These are phyloP conservation scores for Druon quercuslanigerum DNA, from an alignment of 1,140 invertebrate species.

Conservation along the genomic window DNA sequence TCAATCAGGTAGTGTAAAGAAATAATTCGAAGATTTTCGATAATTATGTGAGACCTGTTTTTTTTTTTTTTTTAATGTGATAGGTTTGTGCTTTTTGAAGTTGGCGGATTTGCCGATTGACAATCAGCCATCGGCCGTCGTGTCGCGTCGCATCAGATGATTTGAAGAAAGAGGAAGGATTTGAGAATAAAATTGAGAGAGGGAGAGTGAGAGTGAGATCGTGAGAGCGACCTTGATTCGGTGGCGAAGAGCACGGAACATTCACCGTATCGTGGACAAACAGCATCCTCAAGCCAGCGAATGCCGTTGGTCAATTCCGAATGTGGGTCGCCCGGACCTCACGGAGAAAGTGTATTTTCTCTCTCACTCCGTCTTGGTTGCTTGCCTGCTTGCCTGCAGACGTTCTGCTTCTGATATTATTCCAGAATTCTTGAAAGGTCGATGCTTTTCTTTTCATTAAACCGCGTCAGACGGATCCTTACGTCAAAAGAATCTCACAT, in stretches of 20 bases:
- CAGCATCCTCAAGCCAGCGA: slow-evolving; percentile 56
- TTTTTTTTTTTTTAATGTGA: too few relatives aligned
- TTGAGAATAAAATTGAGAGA: slow-evolving; percentile 50
- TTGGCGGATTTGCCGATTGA: too few relatives aligned
- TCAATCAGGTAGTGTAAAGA: too few relatives aligned
- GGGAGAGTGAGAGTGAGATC: slow-evolving; percentile 55
- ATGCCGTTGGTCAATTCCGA: slow-evolving; percentile 53
- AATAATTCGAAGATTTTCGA: too few relatives aligned
- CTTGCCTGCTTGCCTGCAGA: background rate
- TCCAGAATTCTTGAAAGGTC: slow-evolving; percentile 20
- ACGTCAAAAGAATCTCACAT: background rate
- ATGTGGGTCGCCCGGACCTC: slow-evolving; percentile 49
- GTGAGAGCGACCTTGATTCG: slow-evolving; percentile 60
- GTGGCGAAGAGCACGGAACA: slow-evolving; percentile 48
- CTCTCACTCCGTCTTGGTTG: slow-evolving; percentile 50
- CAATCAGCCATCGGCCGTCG: too few relatives aligned
- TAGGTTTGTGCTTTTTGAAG: too few relatives aligned
- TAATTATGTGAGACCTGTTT: too few relatives aligned
- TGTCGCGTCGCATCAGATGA: background rate
- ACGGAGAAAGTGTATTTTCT: slow-evolving; percentile 57
- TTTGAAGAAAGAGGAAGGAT: slow-evolving; percentile 35
- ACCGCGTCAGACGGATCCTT: background rate
- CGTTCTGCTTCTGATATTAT: slow-evolving; percentile 26
- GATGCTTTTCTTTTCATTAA: slow-evolving; percentile 21
- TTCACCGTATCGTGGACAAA: slow-evolving; percentile 38